These are phyloP conservation scores for Ptychobarbus kaznakovi DNA, from an alignment of 2,797 vertebrate genomes.

Conservation along the genomic window DNA sequence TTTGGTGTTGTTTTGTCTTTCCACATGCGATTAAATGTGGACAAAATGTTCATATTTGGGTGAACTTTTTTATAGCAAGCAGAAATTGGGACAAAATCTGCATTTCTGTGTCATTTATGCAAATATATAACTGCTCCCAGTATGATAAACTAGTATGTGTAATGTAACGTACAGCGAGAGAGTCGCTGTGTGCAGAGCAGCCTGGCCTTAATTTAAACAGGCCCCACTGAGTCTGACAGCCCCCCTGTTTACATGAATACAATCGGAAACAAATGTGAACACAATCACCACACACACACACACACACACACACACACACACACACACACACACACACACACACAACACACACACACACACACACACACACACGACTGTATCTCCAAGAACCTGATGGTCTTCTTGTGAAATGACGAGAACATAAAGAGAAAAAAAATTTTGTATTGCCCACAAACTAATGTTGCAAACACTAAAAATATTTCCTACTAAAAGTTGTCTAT, in stretches of 20 bases:
- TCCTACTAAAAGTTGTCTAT: background rate
- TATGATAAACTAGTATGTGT: background rate
- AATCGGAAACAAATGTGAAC: slow-evolving; percentile 75
- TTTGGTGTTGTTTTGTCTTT: background rate
- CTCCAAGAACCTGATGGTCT: background rate
- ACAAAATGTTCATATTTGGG: background rate
- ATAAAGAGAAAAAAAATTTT: background rate
- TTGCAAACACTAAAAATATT: background rate
- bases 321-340: slow-evolving; percentile 37
- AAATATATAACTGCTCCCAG: background rate
- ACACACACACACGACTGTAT: slow-evolving; percentile 9
- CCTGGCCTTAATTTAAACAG: slow-evolving; percentile 70
- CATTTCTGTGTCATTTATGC: slow-evolving; percentile 1
- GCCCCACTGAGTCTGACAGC: slow-evolving; percentile 74
- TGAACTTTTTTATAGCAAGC: background rate
- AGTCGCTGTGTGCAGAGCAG: slow-evolving; percentile 29
- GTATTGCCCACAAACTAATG: background rate
- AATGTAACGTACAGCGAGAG: slow-evolving; percentile 2
- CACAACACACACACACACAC: slow-evolving; percentile 5
- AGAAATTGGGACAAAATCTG: background rate
- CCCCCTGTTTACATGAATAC: slow-evolving; percentile 70
- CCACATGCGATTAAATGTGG: background rate
- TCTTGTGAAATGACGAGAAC: background rate
- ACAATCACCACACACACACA: slow-evolving; percentile 31
- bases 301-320: background rate